These are phyloP conservation scores for Phalacrocorax aristotelis DNA, from an alignment of 2,113 vertebrate genomes.

Conservation along the genomic window DNA sequence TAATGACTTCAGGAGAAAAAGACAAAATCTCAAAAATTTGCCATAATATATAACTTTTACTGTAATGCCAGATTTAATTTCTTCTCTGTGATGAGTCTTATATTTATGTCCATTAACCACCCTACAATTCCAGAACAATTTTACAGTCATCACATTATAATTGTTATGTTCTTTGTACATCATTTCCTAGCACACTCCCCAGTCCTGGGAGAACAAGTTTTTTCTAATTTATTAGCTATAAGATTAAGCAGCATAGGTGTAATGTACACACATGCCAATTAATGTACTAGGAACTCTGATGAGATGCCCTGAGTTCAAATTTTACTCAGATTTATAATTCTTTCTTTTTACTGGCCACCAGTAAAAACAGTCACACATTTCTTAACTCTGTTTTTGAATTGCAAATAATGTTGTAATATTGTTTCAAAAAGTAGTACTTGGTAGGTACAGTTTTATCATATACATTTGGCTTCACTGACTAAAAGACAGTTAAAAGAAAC, in stretches of 20 bases:
- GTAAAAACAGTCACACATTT: neutral
- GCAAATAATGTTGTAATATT: neutral
- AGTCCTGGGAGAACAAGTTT: neutral
- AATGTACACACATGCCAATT: neutral
- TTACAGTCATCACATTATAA: neutral
- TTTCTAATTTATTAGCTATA: neutral
- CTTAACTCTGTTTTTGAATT: neutral
- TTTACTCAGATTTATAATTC: neutral
- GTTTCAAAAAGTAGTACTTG: neutral
- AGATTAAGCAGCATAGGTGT: neutral
- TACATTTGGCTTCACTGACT: neutral
- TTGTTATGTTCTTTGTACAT: neutral
- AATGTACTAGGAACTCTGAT: neutral
- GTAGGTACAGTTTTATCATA: neutral
- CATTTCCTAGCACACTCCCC: neutral
- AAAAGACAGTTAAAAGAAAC: neutral
- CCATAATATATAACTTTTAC: neutral
- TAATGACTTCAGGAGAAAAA: neutral
- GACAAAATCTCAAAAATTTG: fast-evolving
- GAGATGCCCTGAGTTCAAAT: neutral
- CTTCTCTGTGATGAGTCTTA: neutral
- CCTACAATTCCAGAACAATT: neutral
- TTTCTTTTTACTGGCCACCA: neutral
- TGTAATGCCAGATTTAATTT: neutral
- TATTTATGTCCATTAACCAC: neutral